Evolutionary conservation across 2,113 vertebrate species (phyloP).

Genomic region (Ctenodactylus gundi): DNA sequence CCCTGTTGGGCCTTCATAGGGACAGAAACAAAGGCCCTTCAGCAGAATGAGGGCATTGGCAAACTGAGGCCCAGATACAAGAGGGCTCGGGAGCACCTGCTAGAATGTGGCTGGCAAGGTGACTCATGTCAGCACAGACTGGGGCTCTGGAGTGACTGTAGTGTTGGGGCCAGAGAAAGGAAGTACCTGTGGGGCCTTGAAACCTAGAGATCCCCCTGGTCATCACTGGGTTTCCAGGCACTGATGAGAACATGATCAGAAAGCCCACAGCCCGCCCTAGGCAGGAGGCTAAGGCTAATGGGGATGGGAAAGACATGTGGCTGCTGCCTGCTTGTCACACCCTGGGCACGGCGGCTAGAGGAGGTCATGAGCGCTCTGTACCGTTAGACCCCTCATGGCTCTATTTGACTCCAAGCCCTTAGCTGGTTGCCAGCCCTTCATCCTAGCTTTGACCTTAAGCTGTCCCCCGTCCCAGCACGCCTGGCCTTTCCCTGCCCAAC

Average conservation of each 20-base stretch:
- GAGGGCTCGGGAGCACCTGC: neutral
- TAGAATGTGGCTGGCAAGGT: accelerated
- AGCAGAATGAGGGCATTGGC: neutral
- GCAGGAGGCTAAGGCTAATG: neutral
- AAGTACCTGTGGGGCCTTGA: neutral
- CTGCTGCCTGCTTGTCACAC: accelerated
- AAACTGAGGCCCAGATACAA: neutral
- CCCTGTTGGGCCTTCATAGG: neutral
- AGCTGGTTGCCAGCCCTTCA: neutral
- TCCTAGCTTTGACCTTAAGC: neutral
- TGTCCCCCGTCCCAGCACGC: neutral
- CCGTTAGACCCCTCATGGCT: neutral
- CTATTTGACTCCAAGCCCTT: neutral
- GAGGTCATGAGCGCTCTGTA: accelerated
- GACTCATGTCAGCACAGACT: too few species aligned
- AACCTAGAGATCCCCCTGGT: neutral
- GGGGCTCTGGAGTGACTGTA: neutral
- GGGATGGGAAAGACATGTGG: neutral
- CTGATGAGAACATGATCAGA: neutral
- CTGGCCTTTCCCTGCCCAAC: too few species aligned
- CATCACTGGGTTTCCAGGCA: neutral
- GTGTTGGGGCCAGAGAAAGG: neutral
- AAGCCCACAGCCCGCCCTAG: neutral
- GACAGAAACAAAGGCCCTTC: neutral
- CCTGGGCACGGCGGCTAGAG: neutral